Evolutionary conservation across 37 sponge, comb jelly and placozoan genomes (phyloP).

Genomic region (Cliona cf. orientalis): DNA sequence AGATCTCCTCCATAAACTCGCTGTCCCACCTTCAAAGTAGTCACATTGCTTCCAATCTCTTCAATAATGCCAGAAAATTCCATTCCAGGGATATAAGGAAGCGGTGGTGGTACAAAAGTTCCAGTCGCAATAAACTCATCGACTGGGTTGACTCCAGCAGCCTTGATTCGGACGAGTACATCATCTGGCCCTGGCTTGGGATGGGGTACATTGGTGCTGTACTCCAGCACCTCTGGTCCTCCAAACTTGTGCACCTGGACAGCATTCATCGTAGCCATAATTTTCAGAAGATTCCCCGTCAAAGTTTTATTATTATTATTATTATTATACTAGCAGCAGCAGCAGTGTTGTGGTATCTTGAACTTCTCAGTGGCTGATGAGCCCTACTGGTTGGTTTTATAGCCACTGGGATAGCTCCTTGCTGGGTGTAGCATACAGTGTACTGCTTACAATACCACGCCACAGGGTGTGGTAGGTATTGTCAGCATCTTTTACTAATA

Average conservation of each 20-base stretch:
- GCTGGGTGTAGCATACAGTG: no score
- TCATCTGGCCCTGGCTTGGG: conserved; percentile 42
- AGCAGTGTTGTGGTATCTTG: no score
- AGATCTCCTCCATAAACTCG: conserved; percentile 45
- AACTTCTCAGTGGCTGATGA: no score
- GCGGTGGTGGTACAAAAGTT: conserved; percentile 30
- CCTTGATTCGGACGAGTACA: conserved; percentile 66
- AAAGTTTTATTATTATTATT: no score
- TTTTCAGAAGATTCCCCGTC: no score
- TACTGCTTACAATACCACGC: no score
- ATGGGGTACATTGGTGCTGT: conserved; percentile 39
- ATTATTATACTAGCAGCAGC: no score
- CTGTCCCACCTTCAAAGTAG: conserved; percentile 61
- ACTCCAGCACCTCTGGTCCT: conserved; percentile 70
- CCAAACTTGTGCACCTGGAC: conserved; percentile 77
- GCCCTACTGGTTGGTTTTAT: no score
- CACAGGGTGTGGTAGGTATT: no score
- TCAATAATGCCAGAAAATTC: conserved; percentile 73
- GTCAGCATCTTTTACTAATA: no score
- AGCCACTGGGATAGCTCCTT: no score
- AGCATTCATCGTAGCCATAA: no score
- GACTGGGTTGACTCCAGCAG: conserved; percentile 82
- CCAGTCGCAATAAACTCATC: conserved; percentile 83
- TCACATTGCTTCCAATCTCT: conserved; percentile 62
- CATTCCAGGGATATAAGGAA: conserved; percentile 74